Evolutionary conservation across 2,113 vertebrate genomes (phyloP).

Genomic region (Guaruba guarouba): DNA sequence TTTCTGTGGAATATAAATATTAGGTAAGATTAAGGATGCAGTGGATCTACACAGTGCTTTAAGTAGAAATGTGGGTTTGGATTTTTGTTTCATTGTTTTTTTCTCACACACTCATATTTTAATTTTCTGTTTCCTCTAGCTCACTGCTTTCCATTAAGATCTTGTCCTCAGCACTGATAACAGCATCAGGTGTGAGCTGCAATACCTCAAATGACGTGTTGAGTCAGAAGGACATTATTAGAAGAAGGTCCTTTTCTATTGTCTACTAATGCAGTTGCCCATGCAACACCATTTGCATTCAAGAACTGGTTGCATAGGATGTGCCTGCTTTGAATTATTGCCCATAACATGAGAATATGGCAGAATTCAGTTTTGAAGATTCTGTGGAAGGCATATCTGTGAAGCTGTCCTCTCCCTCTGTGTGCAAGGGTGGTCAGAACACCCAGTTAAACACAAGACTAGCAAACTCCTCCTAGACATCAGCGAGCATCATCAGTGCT

Average conservation of each 20-base stretch:
- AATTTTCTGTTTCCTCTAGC: neutral
- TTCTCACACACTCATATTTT: neutral
- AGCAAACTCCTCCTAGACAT: neutral
- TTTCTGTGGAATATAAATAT: neutral
- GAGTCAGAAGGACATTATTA: neutral
- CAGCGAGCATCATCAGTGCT: conserved; percentile 16
- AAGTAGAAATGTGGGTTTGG: neutral
- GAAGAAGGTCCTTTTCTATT: neutral
- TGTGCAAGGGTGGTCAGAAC: neutral
- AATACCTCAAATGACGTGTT: neutral
- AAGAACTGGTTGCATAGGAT: neutral
- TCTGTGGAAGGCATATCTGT: neutral
- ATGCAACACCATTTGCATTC: neutral
- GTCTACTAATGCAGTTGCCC: neutral
- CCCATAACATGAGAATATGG: neutral
- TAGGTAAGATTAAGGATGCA: neutral
- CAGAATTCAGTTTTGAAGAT: neutral
- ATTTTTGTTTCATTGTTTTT: neutral
- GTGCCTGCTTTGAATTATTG: neutral
- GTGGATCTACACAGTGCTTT: neutral
- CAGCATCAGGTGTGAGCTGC: neutral
- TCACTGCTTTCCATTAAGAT: neutral
- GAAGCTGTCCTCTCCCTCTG: neutral
- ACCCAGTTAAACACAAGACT: neutral
- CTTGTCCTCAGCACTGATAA: neutral